Conservation (phyloP, 2,113 vertebrate species). For the Tonatia bakeri region DNA sequence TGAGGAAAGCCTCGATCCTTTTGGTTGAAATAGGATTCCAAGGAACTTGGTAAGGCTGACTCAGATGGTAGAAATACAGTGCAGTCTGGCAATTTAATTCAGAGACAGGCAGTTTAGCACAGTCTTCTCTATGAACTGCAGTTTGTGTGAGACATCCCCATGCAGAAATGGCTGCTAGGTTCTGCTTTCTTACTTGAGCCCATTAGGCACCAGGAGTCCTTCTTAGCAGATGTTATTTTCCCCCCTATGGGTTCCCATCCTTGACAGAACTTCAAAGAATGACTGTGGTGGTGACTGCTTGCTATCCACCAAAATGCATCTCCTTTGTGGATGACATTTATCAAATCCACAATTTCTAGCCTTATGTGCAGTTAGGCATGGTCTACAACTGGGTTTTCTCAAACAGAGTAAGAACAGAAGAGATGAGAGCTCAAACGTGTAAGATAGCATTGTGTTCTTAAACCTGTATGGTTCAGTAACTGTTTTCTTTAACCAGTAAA, state of each 20-base stretch:
- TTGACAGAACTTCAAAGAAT: too few relatives aligned
- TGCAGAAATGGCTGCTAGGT: neutral
- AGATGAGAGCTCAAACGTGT: accelerated
- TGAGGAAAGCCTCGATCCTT: neutral
- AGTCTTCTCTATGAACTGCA: neutral
- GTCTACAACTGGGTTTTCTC: neutral
- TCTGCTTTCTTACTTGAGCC: neutral
- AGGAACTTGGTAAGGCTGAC: neutral
- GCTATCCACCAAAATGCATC: accelerated
- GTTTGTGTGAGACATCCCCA: neutral
- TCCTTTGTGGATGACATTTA: neutral
- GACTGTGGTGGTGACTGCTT: neutral
- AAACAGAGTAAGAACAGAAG: neutral
- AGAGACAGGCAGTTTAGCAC: neutral
- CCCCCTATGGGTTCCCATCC: neutral
- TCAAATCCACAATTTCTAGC: accelerated
- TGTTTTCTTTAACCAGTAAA: accelerated
- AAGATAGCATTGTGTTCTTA: neutral
- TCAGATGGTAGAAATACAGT: too few relatives aligned
- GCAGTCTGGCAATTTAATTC: neutral
- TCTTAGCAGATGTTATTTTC: neutral
- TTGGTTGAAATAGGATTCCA: neutral
- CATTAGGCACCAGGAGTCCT: neutral
- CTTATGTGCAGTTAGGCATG: accelerated
- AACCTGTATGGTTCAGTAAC: accelerated